phyloP scores from a whole-genome alignment of 2,797 vertebrate genomes.

The Poeciliopsis gracilis region DNA sequence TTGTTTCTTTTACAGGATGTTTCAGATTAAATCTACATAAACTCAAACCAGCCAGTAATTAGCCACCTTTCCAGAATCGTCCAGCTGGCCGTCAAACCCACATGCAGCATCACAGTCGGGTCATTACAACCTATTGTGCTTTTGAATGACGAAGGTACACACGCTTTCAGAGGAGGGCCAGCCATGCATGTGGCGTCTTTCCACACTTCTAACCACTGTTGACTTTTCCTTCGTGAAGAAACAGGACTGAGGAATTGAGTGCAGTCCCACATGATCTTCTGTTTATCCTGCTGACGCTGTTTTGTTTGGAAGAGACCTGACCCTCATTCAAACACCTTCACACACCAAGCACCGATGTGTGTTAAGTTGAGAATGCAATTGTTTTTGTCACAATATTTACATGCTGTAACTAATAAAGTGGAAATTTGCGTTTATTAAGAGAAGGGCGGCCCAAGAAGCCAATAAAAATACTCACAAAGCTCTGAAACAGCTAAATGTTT shows the following conservation, averaged over 20 bases:
- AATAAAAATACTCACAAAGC: neutral
- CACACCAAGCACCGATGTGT: neutral
- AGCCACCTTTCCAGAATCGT: conserved; percentile 39
- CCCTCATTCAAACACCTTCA: neutral
- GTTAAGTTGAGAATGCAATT: neutral
- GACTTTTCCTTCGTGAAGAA: conserved; percentile 35
- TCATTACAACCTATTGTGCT: conserved; percentile 50
- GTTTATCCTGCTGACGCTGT: conserved; percentile 28
- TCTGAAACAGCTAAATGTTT: neutral
- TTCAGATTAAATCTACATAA: neutral
- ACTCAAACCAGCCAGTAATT: conserved; percentile 28
- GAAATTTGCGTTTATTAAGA: neutral
- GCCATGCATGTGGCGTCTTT: conserved; percentile 25
- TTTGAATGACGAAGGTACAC: conserved; percentile 20
- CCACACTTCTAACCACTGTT: conserved; percentile 51
- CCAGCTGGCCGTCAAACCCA: conserved; percentile 8
- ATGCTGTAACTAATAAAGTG: neutral
- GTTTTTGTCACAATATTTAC: neutral
- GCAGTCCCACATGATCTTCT: conserved; percentile 1
- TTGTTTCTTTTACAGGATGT: neutral
- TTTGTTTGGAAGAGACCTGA: conserved; percentile 28
- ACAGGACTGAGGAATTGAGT: conserved; percentile 31
- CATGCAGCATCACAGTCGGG: conserved; percentile 12
- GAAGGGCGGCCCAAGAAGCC: neutral
- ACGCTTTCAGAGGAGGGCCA: conserved; percentile 6